Base-by-base conservation (phyloP, 1,140 invertebrate genomes). In the Drosophila sp. region DNA sequence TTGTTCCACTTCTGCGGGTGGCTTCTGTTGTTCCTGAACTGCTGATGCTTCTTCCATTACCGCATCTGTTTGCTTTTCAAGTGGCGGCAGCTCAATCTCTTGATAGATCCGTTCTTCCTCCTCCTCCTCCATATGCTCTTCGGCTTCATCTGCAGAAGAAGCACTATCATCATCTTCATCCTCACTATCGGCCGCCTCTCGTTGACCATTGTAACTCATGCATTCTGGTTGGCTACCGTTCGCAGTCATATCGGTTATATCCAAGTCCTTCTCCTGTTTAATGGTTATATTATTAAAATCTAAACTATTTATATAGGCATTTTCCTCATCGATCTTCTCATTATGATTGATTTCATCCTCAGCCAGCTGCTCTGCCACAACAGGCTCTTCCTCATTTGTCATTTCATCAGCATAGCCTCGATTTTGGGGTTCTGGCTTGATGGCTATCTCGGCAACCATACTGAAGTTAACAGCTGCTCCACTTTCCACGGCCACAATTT, bases 211-310 rank as follows among this genome's bases (percentile, higher is more conserved):
- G 29, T 35, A 71, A 38, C 61, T 68, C 30, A 57, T 10, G n/a
- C 50, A 38, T 7, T 64, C 64, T 7, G 65, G 0, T 23, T 79
- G 72, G 27, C 35, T 73, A 60, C 44, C 61, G 50, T 72, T 70
- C 5, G 70, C 54, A 29, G 67, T 56, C 17, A 66, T 44, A 71
- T 84, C 76, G n/a, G 66, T 60, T 23, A 90, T 76, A 27, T 87
- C 77, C 35, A 89, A 66, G 60, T 90, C 85, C 17, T 75, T 77
- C 56, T 91, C 90, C 62, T 91, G 87, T 47, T 91, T 91, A 23
- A 91, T 80, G 1, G 40, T 57, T 32, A 91, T 64, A 61, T 81
- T 91, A 41, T 60, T 76, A 7, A 86, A 64, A 63, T 91, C 87
- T 10, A 91, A 67, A 38, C 55, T 78, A 2, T 61, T 76, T n/a